Conservation (phyloP, 2,113 vertebrate species). For the Bubalus kerabau region DNA sequence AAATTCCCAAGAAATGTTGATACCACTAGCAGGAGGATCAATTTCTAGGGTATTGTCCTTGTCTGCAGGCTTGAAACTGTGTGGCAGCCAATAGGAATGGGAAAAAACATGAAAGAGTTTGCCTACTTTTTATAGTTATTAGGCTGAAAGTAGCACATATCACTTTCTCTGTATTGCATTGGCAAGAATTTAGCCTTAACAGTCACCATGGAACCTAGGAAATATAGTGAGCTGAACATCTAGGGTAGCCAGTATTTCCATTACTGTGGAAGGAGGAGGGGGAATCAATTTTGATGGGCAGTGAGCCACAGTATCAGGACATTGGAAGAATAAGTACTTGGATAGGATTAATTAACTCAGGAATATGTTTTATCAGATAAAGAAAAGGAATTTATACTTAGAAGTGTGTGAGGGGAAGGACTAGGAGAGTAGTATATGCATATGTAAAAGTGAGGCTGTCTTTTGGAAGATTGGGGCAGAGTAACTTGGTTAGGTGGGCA, state of each 20-base stretch:
- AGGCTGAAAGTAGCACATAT: not conserved
- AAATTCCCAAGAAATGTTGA: not conserved
- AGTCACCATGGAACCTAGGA: not conserved
- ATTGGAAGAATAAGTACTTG: not conserved
- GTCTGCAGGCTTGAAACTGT: not conserved
- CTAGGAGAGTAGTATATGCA: not conserved
- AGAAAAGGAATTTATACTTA: not conserved
- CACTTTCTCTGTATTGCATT: not conserved
- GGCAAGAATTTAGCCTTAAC: not conserved
- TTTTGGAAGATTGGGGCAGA: not conserved
- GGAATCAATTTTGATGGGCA: not conserved
- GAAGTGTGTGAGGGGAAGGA: not conserved
- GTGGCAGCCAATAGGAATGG: not conserved
- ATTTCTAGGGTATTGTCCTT: not conserved
- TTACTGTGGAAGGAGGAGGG: not conserved
- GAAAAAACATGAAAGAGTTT: not conserved
- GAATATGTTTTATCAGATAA: not conserved
- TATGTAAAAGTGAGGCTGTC: not conserved
- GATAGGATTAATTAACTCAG: not conserved
- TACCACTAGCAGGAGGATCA: not conserved
- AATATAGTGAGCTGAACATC: not conserved
- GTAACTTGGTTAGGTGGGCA: not conserved
- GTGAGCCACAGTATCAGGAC: not conserved
- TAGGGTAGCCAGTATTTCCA: not conserved
- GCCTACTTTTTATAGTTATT: not conserved